Percentiles rank a stretch among this genome's conserved stretches.
These are phyloP conservation scores for Cepphus grylle DNA, from an alignment of 2,113 vertebrate species.

Conservation along the genomic window DNA sequence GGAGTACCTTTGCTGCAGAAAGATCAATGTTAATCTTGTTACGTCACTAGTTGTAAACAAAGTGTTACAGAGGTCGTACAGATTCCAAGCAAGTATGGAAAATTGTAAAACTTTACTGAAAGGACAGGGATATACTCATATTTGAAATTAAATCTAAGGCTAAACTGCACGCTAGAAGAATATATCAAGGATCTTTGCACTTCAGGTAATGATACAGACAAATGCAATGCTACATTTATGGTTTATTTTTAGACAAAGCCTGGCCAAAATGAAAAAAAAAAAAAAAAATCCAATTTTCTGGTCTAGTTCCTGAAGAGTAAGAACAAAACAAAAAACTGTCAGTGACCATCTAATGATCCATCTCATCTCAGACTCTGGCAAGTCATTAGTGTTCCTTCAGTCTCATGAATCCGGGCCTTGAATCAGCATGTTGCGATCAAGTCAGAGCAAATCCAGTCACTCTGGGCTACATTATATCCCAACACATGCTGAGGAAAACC, in stretches of 20 bases:
- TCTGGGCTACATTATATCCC: background rate
- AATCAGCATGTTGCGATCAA: background rate
- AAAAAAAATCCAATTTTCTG: background rate
- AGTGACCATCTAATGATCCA: background rate
- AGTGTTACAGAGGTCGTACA: background rate
- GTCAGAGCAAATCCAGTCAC: background rate
- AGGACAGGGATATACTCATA: background rate
- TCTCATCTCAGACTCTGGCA: background rate
- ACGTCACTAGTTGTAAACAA: background rate
- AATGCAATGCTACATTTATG: background rate
- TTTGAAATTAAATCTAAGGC: constrained; percentile 31
- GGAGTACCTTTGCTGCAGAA: background rate
- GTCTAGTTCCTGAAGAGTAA: background rate
- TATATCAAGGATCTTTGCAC: background rate
- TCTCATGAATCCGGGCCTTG: background rate
- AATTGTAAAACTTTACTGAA: constrained; percentile 4
- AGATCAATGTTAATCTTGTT: constrained; percentile 16
- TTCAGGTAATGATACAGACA: background rate
- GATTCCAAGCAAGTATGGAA: background rate
- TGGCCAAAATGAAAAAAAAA: background rate
- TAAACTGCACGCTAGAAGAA: background rate
- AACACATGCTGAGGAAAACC: background rate
- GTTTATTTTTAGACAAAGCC: background rate
- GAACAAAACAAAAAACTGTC: background rate
- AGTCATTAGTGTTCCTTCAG: background rate